Base-by-base conservation (phyloP, 2,113 vertebrate genomes). In the Peucedramus taeniatus region DNA sequence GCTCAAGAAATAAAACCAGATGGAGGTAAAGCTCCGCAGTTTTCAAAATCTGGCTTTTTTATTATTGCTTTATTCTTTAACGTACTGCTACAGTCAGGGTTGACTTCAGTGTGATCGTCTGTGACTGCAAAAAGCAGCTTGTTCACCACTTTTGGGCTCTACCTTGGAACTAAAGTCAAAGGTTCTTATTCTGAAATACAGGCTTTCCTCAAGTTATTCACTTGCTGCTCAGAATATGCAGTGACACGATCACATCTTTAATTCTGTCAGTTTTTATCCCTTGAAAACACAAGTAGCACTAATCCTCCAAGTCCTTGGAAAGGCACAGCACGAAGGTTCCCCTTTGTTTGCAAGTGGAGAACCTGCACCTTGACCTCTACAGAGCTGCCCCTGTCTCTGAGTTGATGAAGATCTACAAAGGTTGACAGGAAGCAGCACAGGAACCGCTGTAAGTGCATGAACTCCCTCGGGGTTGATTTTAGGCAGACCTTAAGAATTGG, bases 81-180 rank as follows among this genome's bases (percentile, higher is more conserved):
- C 37, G 16, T 65, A 40, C 42, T 74, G 53, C 54, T 64, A 6
- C 2, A 2, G 16, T 65, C 18, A 20, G 33, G 24, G 59, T 28
- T 59, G 68, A 39, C n/a, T 77, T 45, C n/a, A 30, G 27, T 13
- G 14, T 1, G 1, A 27, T 42, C 9, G 42, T 33, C 24, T 57
- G 28, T 56, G 68, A 60, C 33, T 80, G 47, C 33, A 69, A 18
- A 78, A 72, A 64, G 15, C 18, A 83, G 24, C 11, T 26, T 40
- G 26, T 44, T 39, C 2, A 0, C 0, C 1, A 33, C 45, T 42
- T 30, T 49, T 51, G 54, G 37, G 31, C 60, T 92, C 15, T 51
- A 11, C 14, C 59, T 64, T 17, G 13, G 65, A 90, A 68, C 47
- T 22, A 27, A 84, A 74, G 20, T 56, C 4, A 69, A 44, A 65